phyloP scores from a whole-genome alignment of 2,888 invertebrate genomes.

The Uloborus plumipes region DNA sequence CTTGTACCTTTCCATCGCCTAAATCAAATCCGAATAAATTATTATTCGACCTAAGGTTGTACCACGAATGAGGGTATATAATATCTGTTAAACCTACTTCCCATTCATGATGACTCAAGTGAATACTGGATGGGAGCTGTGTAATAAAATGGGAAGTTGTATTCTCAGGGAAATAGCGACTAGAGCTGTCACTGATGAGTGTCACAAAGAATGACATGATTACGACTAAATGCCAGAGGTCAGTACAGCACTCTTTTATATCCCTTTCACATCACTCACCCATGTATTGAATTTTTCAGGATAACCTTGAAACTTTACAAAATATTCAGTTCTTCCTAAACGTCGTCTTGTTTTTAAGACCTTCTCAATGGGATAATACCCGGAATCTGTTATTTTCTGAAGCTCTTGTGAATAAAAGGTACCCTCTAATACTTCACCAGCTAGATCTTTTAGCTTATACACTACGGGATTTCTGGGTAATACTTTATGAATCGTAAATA shows the following conservation, averaged over 20 bases:
- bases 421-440: slow-evolving; percentile 15
- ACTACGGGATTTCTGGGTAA: not conserved
- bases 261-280: slow-evolving; percentile 18
- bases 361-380: slow-evolving; percentile 31
- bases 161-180: slow-evolving; percentile 67
- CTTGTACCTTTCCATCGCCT: slow-evolving; percentile 12
- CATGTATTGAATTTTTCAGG: slow-evolving; percentile 41
- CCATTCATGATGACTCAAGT: slow-evolving; percentile 66
- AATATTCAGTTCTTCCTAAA: slow-evolving; percentile 22
- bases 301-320: slow-evolving; percentile 34
- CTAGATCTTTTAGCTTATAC: slow-evolving; percentile 26
- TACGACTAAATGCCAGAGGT: not conserved
- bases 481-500: slow-evolving; percentile 28
- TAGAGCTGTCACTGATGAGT: slow-evolving; percentile 67
- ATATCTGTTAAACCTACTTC: slow-evolving; percentile 66
- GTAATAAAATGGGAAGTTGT: slow-evolving; percentile 67
- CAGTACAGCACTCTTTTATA: slow-evolving; percentile 11
- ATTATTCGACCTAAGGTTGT: not conserved
- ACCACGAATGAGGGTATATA: slow-evolving; percentile 62
- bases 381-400: slow-evolving; percentile 24
- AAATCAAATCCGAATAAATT: slow-evolving; percentile 16
- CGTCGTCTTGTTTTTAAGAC: slow-evolving; percentile 25
- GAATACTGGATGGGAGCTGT: slow-evolving; percentile 66
- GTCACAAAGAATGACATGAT: slow-evolving; percentile 65
- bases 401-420: slow-evolving; percentile 40